Conservation (phyloP, 2,113 vertebrate species). For the Scytalopus superciliaris region DNA sequence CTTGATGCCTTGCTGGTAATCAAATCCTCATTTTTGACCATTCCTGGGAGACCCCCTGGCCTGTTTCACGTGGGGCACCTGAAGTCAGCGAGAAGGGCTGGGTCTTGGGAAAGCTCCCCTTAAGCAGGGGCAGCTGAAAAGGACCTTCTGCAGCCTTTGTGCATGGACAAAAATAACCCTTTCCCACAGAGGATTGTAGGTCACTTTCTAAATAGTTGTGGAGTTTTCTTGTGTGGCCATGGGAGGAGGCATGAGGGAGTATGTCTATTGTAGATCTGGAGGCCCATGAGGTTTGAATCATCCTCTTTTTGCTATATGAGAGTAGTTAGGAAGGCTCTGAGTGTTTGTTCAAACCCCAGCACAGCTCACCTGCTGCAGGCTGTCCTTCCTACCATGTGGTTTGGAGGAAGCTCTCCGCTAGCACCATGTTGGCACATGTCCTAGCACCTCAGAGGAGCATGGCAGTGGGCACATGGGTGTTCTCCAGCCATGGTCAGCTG, state of each 20-base stretch:
- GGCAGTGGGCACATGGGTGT: not conserved
- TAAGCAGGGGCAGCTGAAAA: not conserved
- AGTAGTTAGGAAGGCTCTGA: not conserved
- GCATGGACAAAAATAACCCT: accelerated
- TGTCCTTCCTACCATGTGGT: not conserved
- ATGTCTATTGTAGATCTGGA: not conserved
- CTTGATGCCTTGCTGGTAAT: not conserved
- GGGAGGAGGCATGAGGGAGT: not conserved
- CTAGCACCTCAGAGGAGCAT: not conserved
- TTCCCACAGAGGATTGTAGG: not conserved
- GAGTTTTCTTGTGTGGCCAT: not conserved
- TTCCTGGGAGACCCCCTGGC: not conserved
- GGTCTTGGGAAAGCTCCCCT: not conserved
- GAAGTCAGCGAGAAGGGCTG: not conserved
- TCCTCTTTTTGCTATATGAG: not conserved
- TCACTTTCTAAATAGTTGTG: not conserved
- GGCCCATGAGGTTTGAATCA: not conserved
- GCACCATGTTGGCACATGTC: not conserved
- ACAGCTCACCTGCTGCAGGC: not conserved
- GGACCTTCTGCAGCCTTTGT: not conserved
- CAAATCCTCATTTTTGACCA: not conserved
- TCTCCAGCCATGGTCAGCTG: not conserved
- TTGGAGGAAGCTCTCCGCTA: not conserved
- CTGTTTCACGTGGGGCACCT: not conserved
- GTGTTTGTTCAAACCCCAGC: not conserved